phyloP scores from a whole-genome alignment of 2,888 invertebrate genomes.

The Calameuta pallipes region DNA sequence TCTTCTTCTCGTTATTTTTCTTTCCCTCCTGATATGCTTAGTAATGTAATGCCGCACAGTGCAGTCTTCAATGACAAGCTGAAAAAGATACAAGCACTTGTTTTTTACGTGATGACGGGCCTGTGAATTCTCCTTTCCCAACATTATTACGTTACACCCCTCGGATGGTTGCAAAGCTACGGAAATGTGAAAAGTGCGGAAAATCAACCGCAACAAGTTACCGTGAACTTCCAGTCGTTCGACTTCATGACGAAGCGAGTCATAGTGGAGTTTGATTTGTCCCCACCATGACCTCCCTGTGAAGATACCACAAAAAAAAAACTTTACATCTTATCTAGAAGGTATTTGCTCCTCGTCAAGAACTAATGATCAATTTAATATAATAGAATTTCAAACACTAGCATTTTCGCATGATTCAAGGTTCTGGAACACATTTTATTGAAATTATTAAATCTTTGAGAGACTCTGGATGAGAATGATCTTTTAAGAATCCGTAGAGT shows the following conservation, averaged over 20 bases:
- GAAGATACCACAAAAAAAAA: slow-evolving; percentile 54
- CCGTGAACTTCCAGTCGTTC: slow-evolving; percentile 78
- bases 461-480: background rate
- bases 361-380: background rate
- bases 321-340: slow-evolving; percentile 20
- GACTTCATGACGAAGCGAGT: slow-evolving; percentile 69
- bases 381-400: background rate
- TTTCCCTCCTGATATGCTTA: background rate
- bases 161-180: slow-evolving; percentile 43
- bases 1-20: background rate
- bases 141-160: slow-evolving; percentile 32
- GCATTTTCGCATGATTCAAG: background rate
- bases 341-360: slow-evolving; percentile 10
- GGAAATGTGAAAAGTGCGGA: slow-evolving; percentile 41
- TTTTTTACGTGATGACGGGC: slow-evolving; percentile 34
- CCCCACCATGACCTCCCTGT: slow-evolving; percentile 68
- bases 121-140: slow-evolving; percentile 31
- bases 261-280: slow-evolving; percentile 69
- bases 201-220: slow-evolving; percentile 66
- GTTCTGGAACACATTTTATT: background rate
- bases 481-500: background rate
- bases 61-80: slow-evolving; percentile 27
- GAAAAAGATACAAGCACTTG: slow-evolving; percentile 32
- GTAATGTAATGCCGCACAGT: background rate
- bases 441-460: background rate